Percentiles rank a stretch among this genome's conserved stretches.
Evolutionary conservation across 2,888 invertebrate genomes (phyloP).

Genomic region (Schizotus pectinicornis): DNA sequence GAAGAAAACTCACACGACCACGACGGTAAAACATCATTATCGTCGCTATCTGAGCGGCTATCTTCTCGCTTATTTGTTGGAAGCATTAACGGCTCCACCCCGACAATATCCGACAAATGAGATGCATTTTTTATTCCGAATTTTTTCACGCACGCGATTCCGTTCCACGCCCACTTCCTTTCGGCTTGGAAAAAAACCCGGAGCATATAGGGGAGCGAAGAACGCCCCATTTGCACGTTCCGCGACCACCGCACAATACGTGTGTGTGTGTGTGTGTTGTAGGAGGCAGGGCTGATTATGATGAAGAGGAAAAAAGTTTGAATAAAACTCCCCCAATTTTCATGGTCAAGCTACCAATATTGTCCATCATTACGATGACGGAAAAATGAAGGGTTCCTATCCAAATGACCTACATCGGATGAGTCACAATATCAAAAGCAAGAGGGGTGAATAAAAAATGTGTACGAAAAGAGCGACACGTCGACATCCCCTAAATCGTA

Average conservation of each 20-base stretch:
- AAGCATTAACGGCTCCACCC: constrained; percentile 47
- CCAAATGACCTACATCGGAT: constrained; percentile 48
- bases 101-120: constrained; percentile 47
- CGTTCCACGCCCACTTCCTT: constrained; percentile 53
- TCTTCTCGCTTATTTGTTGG: constrained; percentile 51
- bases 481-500: not conserved
- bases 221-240: constrained; percentile 16
- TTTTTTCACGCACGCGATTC: constrained; percentile 56
- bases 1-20: constrained; percentile 18
- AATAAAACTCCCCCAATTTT: not conserved
- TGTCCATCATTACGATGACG: constrained; percentile 37
- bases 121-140: constrained; percentile 53
- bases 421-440: constrained; percentile 40
- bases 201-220: constrained; percentile 18
- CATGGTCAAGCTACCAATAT: constrained; percentile 15
- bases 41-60: constrained; percentile 24
- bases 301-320: not conserved
- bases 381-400: constrained; percentile 44
- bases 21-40: no score
- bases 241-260: constrained; percentile 2
- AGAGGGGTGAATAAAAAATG: constrained; percentile 21
- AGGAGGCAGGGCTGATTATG: not conserved
- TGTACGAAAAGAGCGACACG: not conserved
- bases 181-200: constrained; percentile 20
- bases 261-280: not conserved